Evolutionary conservation across 2,888 invertebrate genomes (phyloP).

Genomic region (Spilosoma lubricipeda): DNA sequence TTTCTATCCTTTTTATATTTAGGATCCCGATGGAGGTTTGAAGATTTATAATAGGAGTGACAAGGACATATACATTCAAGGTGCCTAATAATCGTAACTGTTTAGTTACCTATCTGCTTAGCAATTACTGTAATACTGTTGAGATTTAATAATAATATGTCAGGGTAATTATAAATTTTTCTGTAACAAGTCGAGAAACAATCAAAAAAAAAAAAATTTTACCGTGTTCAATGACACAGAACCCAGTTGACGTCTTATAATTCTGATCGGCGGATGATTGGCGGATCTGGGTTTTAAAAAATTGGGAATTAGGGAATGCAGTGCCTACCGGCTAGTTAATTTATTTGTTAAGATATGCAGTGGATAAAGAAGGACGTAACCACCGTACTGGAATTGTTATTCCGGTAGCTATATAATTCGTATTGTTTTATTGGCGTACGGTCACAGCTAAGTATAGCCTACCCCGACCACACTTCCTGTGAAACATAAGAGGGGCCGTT

Average conservation of each 20-base stretch:
- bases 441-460: conserved; percentile 21
- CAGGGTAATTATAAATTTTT: no score
- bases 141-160: no score
- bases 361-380: not conserved
- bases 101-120: no score
- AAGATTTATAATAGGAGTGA: not conserved
- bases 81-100: no score
- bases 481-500: conserved; percentile 15
- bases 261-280: not conserved
- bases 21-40: not conserved
- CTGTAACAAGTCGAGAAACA: no score
- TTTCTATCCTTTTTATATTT: not conserved
- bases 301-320: not conserved
- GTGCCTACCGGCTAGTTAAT: not conserved
- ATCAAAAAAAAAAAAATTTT: no score
- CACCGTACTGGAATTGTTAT: conserved; percentile 11
- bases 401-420: conserved; percentile 16
- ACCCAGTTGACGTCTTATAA: not conserved
- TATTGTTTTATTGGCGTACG: conserved; percentile 24
- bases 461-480: conserved; percentile 20
- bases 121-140: no score
- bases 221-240: not conserved
- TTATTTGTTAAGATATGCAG: not conserved
- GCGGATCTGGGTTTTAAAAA: not conserved
- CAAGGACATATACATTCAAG: no score